Evolutionary conservation across 2,797 vertebrate species (phyloP).

Genomic region (Acanthurus leucopareius): DNA sequence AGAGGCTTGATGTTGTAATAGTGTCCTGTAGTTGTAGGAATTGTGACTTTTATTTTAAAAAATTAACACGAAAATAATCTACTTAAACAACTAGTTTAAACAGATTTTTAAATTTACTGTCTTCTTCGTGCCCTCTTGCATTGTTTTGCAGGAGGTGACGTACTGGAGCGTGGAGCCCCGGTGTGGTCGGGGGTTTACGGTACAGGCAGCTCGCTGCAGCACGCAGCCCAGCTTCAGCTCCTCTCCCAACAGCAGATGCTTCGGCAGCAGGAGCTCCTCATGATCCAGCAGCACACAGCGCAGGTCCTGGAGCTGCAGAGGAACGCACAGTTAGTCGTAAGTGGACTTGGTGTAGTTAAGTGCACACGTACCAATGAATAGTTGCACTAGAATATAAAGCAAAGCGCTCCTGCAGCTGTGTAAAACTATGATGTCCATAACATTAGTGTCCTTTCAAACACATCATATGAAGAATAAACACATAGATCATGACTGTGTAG

Average conservation of each 20-base stretch:
- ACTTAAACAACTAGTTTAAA: background rate
- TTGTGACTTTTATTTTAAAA: no score
- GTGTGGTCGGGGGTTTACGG: constrained; percentile 95
- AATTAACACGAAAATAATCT: no score
- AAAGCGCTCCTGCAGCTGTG: background rate
- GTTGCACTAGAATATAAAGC: background rate
- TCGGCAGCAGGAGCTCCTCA: constrained; percentile 95
- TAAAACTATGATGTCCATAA: background rate
- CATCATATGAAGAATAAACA: background rate
- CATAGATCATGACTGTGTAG: constrained; percentile 77
- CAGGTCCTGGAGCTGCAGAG: constrained; percentile 97
- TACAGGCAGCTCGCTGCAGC: constrained; percentile 92
- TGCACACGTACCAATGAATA: background rate
- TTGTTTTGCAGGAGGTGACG: constrained; percentile 85
- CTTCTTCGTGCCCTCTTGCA: background rate
- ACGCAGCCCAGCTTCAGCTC: constrained; percentile 97
- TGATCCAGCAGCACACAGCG: constrained; percentile 97
- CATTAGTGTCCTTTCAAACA: background rate
- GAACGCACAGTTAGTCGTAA: constrained; percentile 93
- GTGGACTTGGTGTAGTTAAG: constrained; percentile 48
- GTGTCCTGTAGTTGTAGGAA: no score
- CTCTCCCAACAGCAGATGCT: constrained; percentile 98
- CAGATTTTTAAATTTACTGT: background rate
- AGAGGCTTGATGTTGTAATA: no score
- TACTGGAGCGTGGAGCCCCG: constrained; percentile 93